A percentile compares a stretch with the other conserved stretches of the same genome.
Conservation (phyloP, 2,888 invertebrate genomes). For the Chelonus formosanus region DNA sequence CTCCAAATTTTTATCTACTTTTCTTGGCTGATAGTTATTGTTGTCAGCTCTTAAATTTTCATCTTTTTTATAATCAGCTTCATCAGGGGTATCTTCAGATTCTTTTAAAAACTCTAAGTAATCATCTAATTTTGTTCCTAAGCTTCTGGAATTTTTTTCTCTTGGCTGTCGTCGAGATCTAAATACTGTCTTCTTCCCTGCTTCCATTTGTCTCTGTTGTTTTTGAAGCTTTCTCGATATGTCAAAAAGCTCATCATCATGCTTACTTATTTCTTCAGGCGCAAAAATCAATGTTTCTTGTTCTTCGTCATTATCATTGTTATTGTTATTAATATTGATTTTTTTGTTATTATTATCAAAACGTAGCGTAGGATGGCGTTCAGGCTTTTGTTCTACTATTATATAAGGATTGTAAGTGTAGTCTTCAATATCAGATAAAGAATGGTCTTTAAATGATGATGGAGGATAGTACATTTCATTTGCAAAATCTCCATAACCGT, state of each 20-base stretch:
- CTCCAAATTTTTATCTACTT: not conserved
- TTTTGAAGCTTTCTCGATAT: conserved; percentile 32
- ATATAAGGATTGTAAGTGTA: conserved; percentile 21
- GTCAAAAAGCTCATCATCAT: conserved; percentile 29
- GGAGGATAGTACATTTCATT: conserved; percentile 83
- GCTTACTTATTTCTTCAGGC: conserved; percentile 7
- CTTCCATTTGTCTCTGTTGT: conserved; percentile 26
- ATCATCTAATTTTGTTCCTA: conserved; percentile 10
- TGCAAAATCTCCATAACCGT: conserved; percentile 76
- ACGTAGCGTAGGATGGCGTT: conserved; percentile 22
- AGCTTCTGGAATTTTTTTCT: not conserved
- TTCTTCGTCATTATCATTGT: conserved; percentile 28
- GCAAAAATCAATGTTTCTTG: conserved; percentile 21
- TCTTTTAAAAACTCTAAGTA: conserved; percentile 34
- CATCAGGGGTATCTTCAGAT: conserved; percentile 6
- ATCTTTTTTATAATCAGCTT: conserved; percentile 11
- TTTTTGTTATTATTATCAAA: conserved; percentile 28
- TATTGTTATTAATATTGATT: conserved; percentile 30
- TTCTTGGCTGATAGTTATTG: not conserved
- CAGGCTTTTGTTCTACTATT: conserved; percentile 22
- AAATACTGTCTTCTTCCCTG: conserved; percentile 35
- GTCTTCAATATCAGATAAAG: not conserved
- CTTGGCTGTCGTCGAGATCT: conserved; percentile 37
- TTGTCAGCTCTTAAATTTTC: not conserved
- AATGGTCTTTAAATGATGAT: conserved; percentile 13